These are phyloP conservation scores for Ectropis grisescens DNA, from an alignment of 1,140 invertebrate species.

Conservation along the genomic window DNA sequence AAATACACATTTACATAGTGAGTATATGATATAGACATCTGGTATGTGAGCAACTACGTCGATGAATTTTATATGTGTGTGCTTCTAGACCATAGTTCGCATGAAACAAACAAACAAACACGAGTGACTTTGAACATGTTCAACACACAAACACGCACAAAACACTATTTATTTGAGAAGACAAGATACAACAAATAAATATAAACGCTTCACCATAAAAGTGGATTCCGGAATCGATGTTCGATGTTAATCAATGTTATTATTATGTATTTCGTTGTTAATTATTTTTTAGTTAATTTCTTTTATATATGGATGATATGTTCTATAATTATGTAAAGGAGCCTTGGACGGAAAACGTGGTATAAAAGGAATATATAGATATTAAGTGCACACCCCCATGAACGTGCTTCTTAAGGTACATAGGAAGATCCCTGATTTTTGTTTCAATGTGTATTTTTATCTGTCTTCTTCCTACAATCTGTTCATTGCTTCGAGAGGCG, in stretches of 20 bases:
- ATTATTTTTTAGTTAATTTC: constrained; percentile 18
- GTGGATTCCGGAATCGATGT: constrained; percentile 12
- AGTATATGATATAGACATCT: no score
- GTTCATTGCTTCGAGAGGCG: constrained; percentile 55
- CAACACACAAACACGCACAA: constrained; percentile 30
- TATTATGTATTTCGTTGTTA: constrained; percentile 35
- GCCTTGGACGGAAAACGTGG: constrained; percentile 54
- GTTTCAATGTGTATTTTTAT: constrained; percentile 51
- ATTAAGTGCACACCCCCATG: constrained; percentile 64
- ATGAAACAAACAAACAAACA: constrained; percentile 37
- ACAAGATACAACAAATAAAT: constrained; percentile 11
- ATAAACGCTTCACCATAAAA: constrained; percentile 1
- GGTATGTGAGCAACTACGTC: constrained; percentile 65
- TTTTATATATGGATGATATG: constrained; percentile 22
- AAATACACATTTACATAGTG: constrained; percentile 12
- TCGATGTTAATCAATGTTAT: constrained; percentile 33
- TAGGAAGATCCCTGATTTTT: constrained; percentile 58
- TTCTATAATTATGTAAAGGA: constrained; percentile 41
- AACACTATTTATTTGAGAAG: constrained; percentile 16
- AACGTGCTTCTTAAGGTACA: constrained; percentile 64
- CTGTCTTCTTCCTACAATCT: constrained; percentile 43
- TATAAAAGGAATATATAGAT: constrained; percentile 41
- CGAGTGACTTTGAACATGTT: constrained; percentile 26
- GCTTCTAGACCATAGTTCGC: constrained; percentile 48
- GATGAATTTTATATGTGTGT: constrained; percentile 38